Conservation (phyloP, 2,113 vertebrate species). For the Zapornia atra region DNA sequence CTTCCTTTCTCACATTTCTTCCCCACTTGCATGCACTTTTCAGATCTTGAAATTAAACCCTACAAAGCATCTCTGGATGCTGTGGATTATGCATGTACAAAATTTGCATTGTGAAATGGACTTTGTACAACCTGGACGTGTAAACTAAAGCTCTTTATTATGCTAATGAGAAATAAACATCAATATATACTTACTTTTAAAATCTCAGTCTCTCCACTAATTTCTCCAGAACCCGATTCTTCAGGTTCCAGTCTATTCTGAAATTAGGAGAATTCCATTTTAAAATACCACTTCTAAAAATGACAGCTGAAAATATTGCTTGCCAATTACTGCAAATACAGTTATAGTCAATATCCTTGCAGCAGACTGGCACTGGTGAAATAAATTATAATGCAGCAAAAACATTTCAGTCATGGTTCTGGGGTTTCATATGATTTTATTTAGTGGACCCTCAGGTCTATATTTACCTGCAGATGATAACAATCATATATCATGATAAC, state of each 20-base stretch:
- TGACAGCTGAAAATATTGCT: background rate
- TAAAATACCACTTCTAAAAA: background rate
- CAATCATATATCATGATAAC: too few species aligned
- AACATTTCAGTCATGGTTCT: background rate
- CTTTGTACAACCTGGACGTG: background rate
- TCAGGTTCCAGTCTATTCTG: slow-evolving; percentile 80
- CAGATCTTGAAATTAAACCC: background rate
- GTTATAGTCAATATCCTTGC: background rate
- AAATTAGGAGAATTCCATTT: slow-evolving; percentile 14
- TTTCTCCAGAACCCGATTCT: slow-evolving; percentile 77
- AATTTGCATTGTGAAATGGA: background rate
- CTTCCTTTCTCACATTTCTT: background rate
- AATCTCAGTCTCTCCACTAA: slow-evolving; percentile 27
- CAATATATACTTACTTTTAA: slow-evolving; percentile 65
- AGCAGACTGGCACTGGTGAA: background rate
- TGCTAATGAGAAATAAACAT: background rate
- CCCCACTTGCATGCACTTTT: background rate
- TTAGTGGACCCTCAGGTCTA: background rate
- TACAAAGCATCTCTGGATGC: background rate
- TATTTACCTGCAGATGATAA: background rate
- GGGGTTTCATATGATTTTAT: background rate
- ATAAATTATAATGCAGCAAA: background rate
- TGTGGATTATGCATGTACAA: background rate
- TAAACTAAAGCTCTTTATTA: background rate
- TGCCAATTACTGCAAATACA: background rate